A percentile compares a stretch with the other conserved stretches of the same genome.
These are phyloP conservation scores for Aporophyla nigra DNA, from an alignment of 2,888 invertebrate genomes.

Conservation along the genomic window DNA sequence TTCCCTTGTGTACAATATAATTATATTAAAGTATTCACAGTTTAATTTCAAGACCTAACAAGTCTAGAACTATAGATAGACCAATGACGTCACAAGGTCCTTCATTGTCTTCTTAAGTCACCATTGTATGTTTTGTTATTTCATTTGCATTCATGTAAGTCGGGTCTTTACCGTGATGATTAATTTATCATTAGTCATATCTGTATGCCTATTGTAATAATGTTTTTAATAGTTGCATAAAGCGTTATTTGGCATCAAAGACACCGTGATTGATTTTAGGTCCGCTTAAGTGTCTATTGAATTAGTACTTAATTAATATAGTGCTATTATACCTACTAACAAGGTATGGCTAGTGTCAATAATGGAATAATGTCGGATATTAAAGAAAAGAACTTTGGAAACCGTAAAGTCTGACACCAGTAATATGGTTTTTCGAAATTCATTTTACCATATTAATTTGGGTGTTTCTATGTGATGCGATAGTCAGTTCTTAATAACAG, in stretches of 20 bases:
- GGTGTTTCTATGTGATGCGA: too few species aligned
- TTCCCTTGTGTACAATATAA: too few species aligned
- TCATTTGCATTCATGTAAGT: not conserved
- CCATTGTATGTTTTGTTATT: not conserved
- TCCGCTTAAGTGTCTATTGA: not conserved
- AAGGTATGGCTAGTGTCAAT: not conserved
- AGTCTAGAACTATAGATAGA: not conserved
- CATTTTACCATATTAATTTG: too few species aligned
- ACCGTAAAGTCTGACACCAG: not conserved
- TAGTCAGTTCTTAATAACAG: too few species aligned
- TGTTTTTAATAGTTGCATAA: not conserved
- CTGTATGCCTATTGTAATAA: not conserved
- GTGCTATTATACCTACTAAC: too few species aligned
- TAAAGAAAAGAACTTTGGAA: too few species aligned
- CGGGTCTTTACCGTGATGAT: conserved; percentile 9
- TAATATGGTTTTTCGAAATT: too few species aligned
- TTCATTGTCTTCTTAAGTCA: not conserved
- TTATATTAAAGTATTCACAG: too few species aligned
- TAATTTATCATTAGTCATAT: conserved; percentile 1
- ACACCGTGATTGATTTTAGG: not conserved
- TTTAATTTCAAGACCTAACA: too few species aligned
- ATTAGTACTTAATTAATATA: too few species aligned
- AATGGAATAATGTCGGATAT: not conserved
- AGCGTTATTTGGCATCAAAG: not conserved
- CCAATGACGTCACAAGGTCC: not conserved